These are phyloP conservation scores for Mormyrus iriodes DNA, from an alignment of 2,113 vertebrate species.

Conservation along the genomic window DNA sequence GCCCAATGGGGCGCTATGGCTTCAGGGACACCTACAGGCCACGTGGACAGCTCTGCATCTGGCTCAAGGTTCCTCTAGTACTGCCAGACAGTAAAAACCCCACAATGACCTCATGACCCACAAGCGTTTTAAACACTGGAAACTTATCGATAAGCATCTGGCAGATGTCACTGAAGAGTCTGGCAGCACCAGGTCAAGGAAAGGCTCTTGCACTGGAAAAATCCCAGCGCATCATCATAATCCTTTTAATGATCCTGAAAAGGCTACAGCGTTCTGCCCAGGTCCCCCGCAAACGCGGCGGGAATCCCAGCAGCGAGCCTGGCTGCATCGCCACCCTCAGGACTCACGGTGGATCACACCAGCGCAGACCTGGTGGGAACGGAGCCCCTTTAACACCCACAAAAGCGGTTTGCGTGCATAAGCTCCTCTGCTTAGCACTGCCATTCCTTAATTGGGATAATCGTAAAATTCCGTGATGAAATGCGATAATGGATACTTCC, in stretches of 20 bases:
- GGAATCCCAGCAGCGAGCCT: background rate
- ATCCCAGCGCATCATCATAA: background rate
- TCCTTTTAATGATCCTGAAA: background rate
- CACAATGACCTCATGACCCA: background rate
- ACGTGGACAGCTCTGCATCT: background rate
- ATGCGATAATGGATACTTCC: background rate
- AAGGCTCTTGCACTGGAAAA: background rate
- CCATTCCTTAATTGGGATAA: background rate
- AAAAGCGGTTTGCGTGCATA: background rate
- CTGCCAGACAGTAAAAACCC: background rate
- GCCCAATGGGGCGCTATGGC: background rate
- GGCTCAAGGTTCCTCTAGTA: background rate
- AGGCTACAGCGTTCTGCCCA: background rate
- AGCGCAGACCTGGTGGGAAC: background rate
- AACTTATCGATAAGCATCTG: background rate
- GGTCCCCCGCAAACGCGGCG: no score
- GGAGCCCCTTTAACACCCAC: background rate
- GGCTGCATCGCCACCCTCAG: background rate
- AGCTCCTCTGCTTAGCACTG: background rate
- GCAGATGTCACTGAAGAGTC: background rate
- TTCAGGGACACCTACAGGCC: background rate
- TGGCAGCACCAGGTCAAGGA: background rate
- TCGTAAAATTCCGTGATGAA: background rate
- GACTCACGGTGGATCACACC: background rate
- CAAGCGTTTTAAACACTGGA: background rate